A percentile compares a stretch with the other conserved stretches of the same genome.
phyloP scores from a whole-genome alignment of 2,888 invertebrate species.

The Drosophila mercatorum region DNA sequence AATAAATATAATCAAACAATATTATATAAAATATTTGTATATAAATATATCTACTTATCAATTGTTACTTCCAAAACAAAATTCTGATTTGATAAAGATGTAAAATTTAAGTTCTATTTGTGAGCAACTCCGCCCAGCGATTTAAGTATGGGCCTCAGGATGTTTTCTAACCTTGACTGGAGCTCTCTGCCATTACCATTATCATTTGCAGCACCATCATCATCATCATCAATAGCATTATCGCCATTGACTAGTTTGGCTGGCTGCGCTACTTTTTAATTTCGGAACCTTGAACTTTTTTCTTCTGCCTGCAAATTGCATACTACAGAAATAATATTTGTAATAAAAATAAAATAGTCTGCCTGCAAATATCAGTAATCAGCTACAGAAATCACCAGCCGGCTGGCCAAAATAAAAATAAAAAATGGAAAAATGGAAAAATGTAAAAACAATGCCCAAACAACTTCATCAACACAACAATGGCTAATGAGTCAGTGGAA shows the following conservation, averaged over 20 bases:
- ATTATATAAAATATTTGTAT: background rate
- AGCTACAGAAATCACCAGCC: constrained; percentile 63
- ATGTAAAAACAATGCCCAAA: constrained; percentile 40
- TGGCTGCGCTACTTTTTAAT: constrained; percentile 73
- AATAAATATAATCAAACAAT: background rate
- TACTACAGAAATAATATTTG: constrained; percentile 49
- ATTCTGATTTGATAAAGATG: background rate
- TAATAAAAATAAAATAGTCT: constrained; percentile 35
- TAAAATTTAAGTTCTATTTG: background rate
- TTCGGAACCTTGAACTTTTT: constrained; percentile 74
- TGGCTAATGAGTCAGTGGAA: constrained; percentile 71
- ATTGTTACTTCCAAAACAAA: background rate
- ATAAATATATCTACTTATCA: background rate
- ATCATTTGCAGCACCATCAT: constrained; percentile 32
- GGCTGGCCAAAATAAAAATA: constrained; percentile 46
- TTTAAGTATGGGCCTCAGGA: constrained; percentile 39
- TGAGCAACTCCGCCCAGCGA: constrained; percentile 32
- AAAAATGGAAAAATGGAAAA: constrained; percentile 19
- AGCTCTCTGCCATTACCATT: constrained; percentile 49
- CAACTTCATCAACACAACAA: constrained; percentile 75
- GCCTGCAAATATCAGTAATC: constrained; percentile 69
- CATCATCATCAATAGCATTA: constrained; percentile 16
- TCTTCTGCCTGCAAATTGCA: constrained; percentile 63
- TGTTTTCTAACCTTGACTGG: constrained; percentile 55
- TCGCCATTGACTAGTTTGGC: constrained; percentile 42